phyloP scores from a whole-genome alignment of 2,888 invertebrate species.

The Cephus nigrinus region DNA sequence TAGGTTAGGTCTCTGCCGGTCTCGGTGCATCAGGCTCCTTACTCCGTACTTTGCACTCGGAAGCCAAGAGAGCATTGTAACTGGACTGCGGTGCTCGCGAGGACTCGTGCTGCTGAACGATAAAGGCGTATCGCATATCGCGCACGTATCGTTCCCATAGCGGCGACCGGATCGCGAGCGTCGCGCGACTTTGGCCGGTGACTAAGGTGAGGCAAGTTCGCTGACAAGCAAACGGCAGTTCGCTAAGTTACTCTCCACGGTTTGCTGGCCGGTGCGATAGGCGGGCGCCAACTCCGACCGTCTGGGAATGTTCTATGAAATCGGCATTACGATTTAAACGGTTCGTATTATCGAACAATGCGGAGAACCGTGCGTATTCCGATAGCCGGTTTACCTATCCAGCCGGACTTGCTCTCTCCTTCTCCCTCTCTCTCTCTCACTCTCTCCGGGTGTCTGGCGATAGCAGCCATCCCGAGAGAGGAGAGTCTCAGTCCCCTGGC shows the following conservation, averaged over 20 bases:
- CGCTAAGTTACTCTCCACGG: constrained; percentile 48
- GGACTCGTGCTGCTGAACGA: not conserved
- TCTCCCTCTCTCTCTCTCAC: not conserved
- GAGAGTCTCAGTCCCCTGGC: not conserved
- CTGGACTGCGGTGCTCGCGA: too few species aligned
- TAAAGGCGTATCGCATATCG: constrained; percentile 1
- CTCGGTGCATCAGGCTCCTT: too few species aligned
- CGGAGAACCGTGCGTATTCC: constrained; percentile 20
- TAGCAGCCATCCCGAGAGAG: not conserved
- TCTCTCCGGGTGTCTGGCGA: not conserved
- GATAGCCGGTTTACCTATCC: not conserved
- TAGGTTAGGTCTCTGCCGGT: too few species aligned
- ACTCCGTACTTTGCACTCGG: too few species aligned
- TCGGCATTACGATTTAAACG: constrained; percentile 44
- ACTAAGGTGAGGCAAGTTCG: not conserved
- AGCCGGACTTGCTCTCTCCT: not conserved
- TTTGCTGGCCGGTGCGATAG: constrained; percentile 40
- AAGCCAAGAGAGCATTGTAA: too few species aligned
- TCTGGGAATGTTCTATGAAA: constrained; percentile 57
- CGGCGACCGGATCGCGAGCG: not conserved
- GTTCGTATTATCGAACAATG: constrained; percentile 57
- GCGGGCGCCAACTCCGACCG: constrained; percentile 57
- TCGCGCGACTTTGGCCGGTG: not conserved
- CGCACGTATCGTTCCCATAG: not conserved
- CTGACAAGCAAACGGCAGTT: constrained; percentile 5